Evolutionary conservation across 37 sponge, comb jelly and placozoan genomes (phyloP).

Genomic region (Chondrilla cf. caribensis): DNA sequence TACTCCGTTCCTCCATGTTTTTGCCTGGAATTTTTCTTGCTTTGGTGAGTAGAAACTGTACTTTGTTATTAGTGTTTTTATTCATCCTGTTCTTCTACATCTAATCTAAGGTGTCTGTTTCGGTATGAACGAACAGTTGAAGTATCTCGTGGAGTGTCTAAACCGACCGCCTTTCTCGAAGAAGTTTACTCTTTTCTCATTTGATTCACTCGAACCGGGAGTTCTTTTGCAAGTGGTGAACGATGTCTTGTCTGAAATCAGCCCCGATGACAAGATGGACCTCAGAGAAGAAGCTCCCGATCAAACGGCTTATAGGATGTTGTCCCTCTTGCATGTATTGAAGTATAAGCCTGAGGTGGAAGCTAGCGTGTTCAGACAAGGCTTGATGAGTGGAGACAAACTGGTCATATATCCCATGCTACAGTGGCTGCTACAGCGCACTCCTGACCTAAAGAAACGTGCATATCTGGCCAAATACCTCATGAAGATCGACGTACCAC

Average conservation of each 20-base stretch:
- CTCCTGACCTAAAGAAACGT: conserved; percentile 80
- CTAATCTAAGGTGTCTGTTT: background rate
- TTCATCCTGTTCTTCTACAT: background rate
- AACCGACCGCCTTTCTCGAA: conserved; percentile 80
- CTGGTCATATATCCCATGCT: conserved; percentile 75
- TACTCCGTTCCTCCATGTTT: background rate
- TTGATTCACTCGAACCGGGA: conserved; percentile 88
- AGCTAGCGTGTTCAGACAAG: conserved; percentile 68
- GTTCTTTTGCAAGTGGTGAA: conserved; percentile 91
- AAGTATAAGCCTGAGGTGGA: conserved; percentile 83
- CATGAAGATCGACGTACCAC: conserved; percentile 86
- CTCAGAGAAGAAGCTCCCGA: conserved; percentile 93
- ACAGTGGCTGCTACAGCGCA: conserved; percentile 72
- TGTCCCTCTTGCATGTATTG: conserved; percentile 76
- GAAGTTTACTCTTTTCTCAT: conserved; percentile 79
- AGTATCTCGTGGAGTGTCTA: conserved; percentile 84
- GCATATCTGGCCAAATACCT: conserved; percentile 88
- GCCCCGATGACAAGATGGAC: conserved; percentile 88
- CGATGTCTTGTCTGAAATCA: conserved; percentile 92
- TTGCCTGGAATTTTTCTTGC: background rate
- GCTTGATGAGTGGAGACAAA: conserved; percentile 80
- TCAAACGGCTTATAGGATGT: conserved; percentile 88
- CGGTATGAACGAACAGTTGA: conserved; percentile 85
- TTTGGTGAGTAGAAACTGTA: background rate
- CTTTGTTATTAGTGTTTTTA: background rate